Base-by-base conservation (phyloP, 2,797 vertebrate species). In the Thripadectes ignobilis region DNA sequence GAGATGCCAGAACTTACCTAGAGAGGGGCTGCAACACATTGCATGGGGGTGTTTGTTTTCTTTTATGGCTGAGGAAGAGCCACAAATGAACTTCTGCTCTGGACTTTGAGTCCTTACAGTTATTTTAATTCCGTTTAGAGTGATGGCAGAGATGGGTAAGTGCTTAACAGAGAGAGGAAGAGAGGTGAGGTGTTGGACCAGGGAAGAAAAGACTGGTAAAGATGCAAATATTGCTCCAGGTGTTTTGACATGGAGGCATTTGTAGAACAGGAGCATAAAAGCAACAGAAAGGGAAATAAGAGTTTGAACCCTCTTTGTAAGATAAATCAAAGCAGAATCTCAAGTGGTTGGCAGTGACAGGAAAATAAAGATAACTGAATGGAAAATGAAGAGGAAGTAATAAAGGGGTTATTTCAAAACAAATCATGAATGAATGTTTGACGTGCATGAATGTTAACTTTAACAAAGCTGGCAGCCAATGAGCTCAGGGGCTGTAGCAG, bases 311-410 rank as follows among this genome's bases (percentile, higher is more conserved):
- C 45, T 66, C 5, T 0, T 21, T 59, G 45, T 32, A 39, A 71
- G 72, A 77, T 69, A 85, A 89, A 89, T 85, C 74, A 89, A 58
- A 89, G 57, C 68, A 94, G 75, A 88, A 52, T 82, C 65, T 85
- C 55, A 59, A 69, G 76, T 92, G 83, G 36, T 68, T 92, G 76
- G 57, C 69, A 78, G 73, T 72, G 69, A 43, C 79, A 72, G 76
- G 51, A 88, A 48, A 65, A 55, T 73, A 66, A 89, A 93, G 78
- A 46, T 82, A 80, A 86, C 67, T 89, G 85, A 76, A 85, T 80
- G 76, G 76, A 94, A 88, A 77, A 75, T 11, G 41, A 84, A 91
- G 76, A 85, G 82, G 82, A 89, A 93, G 88, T 65, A 94, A 93
- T 92, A 88, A 93, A 88, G n/a, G 26, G 29, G 48, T 92, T 90